Base-by-base conservation (phyloP, 2,888 invertebrate genomes). In the Drosophila falleni region DNA sequence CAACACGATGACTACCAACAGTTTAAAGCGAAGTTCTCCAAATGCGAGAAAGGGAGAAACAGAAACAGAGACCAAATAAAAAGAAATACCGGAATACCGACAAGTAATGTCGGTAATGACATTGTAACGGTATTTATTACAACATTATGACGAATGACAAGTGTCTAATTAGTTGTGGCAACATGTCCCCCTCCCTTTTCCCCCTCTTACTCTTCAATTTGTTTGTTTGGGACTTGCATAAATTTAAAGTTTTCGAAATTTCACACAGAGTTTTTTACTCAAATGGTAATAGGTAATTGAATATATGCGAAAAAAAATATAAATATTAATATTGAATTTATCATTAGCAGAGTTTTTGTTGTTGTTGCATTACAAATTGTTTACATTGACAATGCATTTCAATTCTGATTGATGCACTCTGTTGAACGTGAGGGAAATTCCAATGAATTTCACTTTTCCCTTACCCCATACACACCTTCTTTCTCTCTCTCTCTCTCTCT, bases 81-180 rank as follows among this genome's bases (percentile, higher is more conserved):
- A 44, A 39, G 42, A 63, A 69, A 62, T 55, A 68, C 72, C 44
- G 71, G 71, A 88, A 88, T 78, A 70, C 71, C 71, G 71, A 50
- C 87, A 75, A 78, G 89, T 87, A 85, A 81, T 89, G 87, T 72
- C 74, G 89, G 82, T 87, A 86, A 86, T 86, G 89, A 86, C 88
- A 89, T 86, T 86, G 89, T 88, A 89, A 87, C 86, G 86, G 86
- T 88, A 89, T 89, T 86, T 86, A 88, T 89, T 89, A 89, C 86
- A 88, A 80, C 88, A 89, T 88, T 82, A 89, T 79, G 58, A 71
- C 74, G 74, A 76, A 78, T 75, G 89, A 89, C 86, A 89, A 89
- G 90, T 86, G 87, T 82, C 89, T 87, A 87, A 87, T 89, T 87
- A 89, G 86, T 86, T 75, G 68, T 54, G 60, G 56, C 89, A 85